These are phyloP conservation scores for Tokudaia tokunoshimensis DNA, from an alignment of 2,797 vertebrate genomes.

Conservation along the genomic window DNA sequence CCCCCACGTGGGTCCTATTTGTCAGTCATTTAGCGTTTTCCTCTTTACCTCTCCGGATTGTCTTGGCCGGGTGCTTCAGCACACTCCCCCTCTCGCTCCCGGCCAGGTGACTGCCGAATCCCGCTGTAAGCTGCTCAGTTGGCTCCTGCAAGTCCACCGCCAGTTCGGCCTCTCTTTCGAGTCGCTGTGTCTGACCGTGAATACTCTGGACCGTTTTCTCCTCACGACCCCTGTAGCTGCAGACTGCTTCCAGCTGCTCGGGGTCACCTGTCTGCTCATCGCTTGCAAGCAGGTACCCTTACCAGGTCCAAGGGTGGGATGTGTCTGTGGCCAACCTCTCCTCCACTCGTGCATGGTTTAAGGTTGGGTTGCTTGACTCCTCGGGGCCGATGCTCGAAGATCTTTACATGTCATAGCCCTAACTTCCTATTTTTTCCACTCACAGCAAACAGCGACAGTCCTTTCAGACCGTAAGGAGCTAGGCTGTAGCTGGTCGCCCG, in stretches of 20 bases:
- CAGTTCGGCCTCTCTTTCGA: constrained; percentile 94
- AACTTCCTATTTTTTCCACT: background rate
- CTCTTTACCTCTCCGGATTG: background rate
- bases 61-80: background rate
- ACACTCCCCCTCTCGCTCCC: background rate
- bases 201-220: constrained; percentile 96
- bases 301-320: background rate
- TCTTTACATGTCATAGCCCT: background rate
- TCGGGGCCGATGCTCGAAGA: background rate
- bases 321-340: background rate
- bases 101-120: constrained; percentile 93
- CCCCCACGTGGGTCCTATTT: background rate
- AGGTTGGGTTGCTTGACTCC: background rate
- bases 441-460: background rate
- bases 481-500: background rate
- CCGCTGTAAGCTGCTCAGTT: constrained; percentile 95
- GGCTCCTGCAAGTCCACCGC: constrained; percentile 94
- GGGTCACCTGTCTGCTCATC: constrained; percentile 94
- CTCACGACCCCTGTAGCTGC: constrained; percentile 93
- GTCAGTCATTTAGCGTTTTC: background rate
- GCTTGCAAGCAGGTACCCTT: constrained; percentile 95
- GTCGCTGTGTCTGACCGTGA: constrained; percentile 94
- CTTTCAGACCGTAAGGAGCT: background rate
- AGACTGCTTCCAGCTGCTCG: constrained; percentile 97
- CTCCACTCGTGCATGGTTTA: background rate